These are phyloP conservation scores for Pitta sordida DNA, from an alignment of 2,113 vertebrate species.

Conservation along the genomic window DNA sequence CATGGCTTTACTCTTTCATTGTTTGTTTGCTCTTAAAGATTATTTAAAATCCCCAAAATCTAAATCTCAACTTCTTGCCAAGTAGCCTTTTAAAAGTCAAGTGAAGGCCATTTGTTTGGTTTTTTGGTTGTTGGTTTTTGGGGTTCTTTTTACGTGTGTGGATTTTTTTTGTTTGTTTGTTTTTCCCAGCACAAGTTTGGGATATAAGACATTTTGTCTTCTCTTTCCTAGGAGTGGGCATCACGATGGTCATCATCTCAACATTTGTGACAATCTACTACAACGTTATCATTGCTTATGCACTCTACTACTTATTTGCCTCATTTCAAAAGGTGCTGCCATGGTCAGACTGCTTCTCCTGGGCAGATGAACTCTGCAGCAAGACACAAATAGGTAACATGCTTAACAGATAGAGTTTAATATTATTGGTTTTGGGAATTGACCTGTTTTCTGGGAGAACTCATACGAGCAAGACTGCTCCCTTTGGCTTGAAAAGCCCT, in stretches of 20 bases:
- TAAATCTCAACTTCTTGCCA: not conserved
- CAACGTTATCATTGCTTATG: constrained; percentile 90
- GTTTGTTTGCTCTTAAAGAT: not conserved
- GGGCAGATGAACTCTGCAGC: constrained; percentile 80
- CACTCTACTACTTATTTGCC: constrained; percentile 91
- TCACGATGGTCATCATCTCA: constrained; percentile 87
- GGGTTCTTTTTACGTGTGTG: not conserved
- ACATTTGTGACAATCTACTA: constrained; percentile 86
- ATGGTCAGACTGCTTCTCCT: constrained; percentile 79
- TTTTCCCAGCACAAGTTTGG: not conserved
- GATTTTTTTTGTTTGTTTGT: no score
- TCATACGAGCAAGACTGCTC: not conserved
- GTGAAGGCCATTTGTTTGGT: not conserved
- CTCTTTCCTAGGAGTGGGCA: constrained; percentile 82
- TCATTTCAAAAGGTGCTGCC: constrained; percentile 89
- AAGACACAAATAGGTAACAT: constrained; percentile 71
- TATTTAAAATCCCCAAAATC: not conserved
- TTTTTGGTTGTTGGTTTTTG: not conserved
- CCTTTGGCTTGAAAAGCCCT: rapidly evolving
- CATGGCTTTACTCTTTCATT: not conserved
- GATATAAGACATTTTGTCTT: not conserved
- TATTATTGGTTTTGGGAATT: not conserved
- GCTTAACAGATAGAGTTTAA: not conserved
- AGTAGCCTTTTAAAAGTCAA: not conserved
- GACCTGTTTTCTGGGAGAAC: not conserved